Conservation (phyloP, 2,888 invertebrate genomes). For the Argyra leucocephala region DNA sequence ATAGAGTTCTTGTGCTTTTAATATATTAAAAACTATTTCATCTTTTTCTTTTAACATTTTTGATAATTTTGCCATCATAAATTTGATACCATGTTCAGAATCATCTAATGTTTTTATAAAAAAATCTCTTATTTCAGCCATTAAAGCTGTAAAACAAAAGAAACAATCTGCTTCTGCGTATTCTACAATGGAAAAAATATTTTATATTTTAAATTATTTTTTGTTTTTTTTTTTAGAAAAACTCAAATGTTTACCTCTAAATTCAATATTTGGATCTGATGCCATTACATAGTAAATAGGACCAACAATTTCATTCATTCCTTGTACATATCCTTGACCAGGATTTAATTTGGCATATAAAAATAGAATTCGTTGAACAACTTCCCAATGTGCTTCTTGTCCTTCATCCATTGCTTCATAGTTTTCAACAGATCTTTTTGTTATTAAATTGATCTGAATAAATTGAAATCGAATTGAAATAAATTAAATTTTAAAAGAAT, state of each 20-base stretch:
- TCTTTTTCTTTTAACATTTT: slow-evolving; percentile 69
- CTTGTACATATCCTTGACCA: slow-evolving; percentile 91
- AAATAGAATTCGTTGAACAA: slow-evolving; percentile 92
- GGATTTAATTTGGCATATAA: slow-evolving; percentile 97
- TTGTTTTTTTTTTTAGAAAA: not conserved
- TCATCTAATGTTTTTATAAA: slow-evolving; percentile 95
- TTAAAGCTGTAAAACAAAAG: slow-evolving; percentile 95
- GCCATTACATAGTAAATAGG: slow-evolving; percentile 97
- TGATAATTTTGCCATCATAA: slow-evolving; percentile 77
- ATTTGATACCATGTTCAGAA: slow-evolving; percentile 80
- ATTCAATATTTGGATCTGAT: slow-evolving; percentile 69
- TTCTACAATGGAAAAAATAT: slow-evolving; percentile 47
- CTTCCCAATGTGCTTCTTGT: slow-evolving; percentile 97
- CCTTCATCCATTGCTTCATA: slow-evolving; percentile 81
- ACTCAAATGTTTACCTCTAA: slow-evolving; percentile 54
- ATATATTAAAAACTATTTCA: slow-evolving; percentile 60
- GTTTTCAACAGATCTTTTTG: slow-evolving; percentile 67
- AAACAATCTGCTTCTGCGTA: slow-evolving; percentile 95
- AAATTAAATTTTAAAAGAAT: too few relatives aligned
- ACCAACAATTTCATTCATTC: slow-evolving; percentile 99
- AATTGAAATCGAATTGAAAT: slow-evolving; percentile 14
- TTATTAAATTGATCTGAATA: slow-evolving; percentile 56
- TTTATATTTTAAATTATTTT: slow-evolving; percentile 1
- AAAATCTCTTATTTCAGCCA: slow-evolving; percentile 95
- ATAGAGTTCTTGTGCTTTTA: slow-evolving; percentile 75